Base-by-base conservation (phyloP, 2,797 vertebrate genomes). In the Acanthiza pusilla region DNA sequence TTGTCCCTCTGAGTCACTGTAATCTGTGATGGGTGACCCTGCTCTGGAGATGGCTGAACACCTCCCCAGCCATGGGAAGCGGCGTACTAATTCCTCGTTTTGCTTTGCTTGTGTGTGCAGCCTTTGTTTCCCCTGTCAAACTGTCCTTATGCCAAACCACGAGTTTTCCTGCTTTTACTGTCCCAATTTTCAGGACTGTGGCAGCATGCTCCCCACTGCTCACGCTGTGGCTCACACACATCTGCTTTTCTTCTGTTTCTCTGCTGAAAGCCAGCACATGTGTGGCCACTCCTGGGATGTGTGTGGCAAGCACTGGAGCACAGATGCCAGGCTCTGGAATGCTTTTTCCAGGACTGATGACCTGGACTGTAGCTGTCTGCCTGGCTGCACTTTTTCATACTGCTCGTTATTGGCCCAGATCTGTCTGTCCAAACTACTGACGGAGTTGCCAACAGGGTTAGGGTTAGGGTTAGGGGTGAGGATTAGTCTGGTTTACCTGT, bases 401-500 rank as follows among this genome's bases (percentile, higher is more conserved):
- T 61, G 62, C 48, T 93, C 83, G 87, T 95, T 80, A 20, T 36
- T 87, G 63, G 55, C 48, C 81, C 80, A 60, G 3, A 10, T 72
- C 80, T 61, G 72, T 54, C 80, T 78, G 70, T 77, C 48, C 62
- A 57, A 89, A 67, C n/a, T 78, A n/a, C 34, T 58, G 62, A 80
- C 85, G 47, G n/a, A 68, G 18, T 42, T 94, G 83, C 89, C 85
- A 94, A 10, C 32, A 80, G 78, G 26, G 48, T 72, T 87, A 38
- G 38, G 38, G 38, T 38, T 38, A 38, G 38, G 38, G 38, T 38
- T 38, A 38, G 82, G n/a, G 88, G 76, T 79, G 83, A 94, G 57
- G 88, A 88, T 93, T 92, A 88, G 48, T 93, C 74, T 92, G 85
- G 50, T 73, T 94, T 94, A 34, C 63, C 76, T 94, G 65, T 93